phyloP scores from a whole-genome alignment of 2,113 vertebrate species.

The Tetrax tetrax region DNA sequence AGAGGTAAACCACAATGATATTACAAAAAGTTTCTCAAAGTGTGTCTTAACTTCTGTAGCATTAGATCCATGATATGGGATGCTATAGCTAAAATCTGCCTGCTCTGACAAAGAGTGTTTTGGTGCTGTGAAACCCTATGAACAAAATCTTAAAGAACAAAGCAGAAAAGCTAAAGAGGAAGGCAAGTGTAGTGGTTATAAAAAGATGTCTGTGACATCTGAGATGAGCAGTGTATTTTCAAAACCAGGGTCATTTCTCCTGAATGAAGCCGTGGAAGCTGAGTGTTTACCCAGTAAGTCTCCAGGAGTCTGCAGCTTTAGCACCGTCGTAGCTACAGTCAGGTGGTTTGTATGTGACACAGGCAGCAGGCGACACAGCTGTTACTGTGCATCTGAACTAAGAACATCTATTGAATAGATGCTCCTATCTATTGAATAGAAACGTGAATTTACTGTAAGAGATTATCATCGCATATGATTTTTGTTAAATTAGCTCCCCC shows the following conservation, averaged over 20 bases:
- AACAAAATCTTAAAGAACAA: neutral
- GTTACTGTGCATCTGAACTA: neutral
- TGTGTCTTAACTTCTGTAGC: neutral
- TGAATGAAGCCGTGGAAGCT: neutral
- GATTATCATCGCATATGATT: slow-evolving; percentile 16
- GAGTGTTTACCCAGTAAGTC: neutral
- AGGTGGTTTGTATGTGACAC: neutral
- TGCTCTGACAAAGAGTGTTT: neutral
- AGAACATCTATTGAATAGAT: neutral
- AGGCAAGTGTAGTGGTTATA: neutral
- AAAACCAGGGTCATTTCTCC: neutral
- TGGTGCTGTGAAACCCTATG: neutral
- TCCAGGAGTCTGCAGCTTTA: neutral
- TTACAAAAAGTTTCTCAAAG: neutral
- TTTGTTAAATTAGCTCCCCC: slow-evolving; percentile 25
- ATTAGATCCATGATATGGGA: neutral
- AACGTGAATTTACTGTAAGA: neutral
- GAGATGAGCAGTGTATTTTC: neutral
- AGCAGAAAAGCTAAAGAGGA: neutral
- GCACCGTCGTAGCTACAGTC: neutral
- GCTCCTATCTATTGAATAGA: neutral
- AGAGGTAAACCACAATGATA: neutral
- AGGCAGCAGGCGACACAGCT: neutral
- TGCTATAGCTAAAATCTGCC: neutral
- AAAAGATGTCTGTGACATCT: neutral